Base-by-base conservation (phyloP, 2,888 invertebrate species). In the Pseudanteris insignis region DNA sequence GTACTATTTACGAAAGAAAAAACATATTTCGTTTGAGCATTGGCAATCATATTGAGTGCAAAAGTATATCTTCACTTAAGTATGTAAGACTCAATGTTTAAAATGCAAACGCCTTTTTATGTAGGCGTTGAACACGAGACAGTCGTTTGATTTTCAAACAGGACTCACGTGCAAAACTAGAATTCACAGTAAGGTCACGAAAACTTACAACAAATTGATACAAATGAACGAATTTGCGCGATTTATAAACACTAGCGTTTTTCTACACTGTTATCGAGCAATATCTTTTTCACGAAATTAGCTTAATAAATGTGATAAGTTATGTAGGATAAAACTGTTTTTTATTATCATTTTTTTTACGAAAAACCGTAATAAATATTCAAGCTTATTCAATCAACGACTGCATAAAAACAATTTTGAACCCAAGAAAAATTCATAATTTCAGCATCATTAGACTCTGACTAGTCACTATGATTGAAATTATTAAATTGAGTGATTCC, bases 241-340 rank as follows among this genome's bases (percentile, higher is more conserved):
- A 41, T 30, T 40, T 21, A 14, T 37, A 47, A 69, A 63, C 58
- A 64, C 64, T 53, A 63, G 65, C 60, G 66, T 69, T 66, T 67
- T 69, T 68, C 70, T 73, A 74, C 68, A 72, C 71, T 70, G 70
- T 74, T 74, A 72, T 63, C 65, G 59, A 69, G 68, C 66, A 67
- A 71, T 78, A 79, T 74, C 74, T 78, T 79, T 79, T 79, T 72
- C 75, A 78, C 73, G 61, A 63, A 70, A 67, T 70, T 67, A 69
- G 67, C 54, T 64, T 60, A 32, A 50, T 11, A 10, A n/a, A 37
- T 43, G 21, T 8, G 15, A 18, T 6, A 18, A 18, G 18, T n/a
- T n/a, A n/a, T n/a, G 6, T 18, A 18, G 4, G 18, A 18, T 18
- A 18, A 18, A 18, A 6, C 18, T 18, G 4, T 18, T 18, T 18